Base-by-base conservation (phyloP, 2,797 vertebrate species). In the Iguana delicatissima region DNA sequence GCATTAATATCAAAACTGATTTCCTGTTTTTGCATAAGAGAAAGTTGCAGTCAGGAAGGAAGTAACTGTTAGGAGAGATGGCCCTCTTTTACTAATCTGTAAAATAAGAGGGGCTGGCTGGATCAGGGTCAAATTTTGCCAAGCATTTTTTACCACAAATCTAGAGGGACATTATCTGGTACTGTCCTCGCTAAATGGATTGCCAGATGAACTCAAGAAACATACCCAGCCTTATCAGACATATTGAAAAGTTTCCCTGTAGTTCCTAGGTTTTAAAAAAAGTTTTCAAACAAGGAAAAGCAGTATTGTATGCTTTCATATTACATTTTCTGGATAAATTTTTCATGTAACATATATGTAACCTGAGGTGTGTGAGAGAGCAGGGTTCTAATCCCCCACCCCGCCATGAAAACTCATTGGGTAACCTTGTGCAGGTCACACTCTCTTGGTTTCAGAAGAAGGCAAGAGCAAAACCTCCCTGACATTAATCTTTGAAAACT, bases 81-180 rank as follows among this genome's bases (percentile, higher is more conserved):
- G 20, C 46, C 35, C 24, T 38, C 52, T 80, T 80, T 80, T 80
- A 81, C 81, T 90, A 59, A 59, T 86, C 81, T 86, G 55, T 84
- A 81, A 52, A 74, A 80, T 35, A 73, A 62, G 35, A 81, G 29
- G 69, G 42, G 50, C 4, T 72, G n/a, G 32, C 32, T 77, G 6
- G 6, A 62, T n/a, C 59, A 79, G 14, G 29, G 38, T 81, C 38
- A 50, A 74, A 59, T 24, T 6, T n/a, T 80, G 22, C 35, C 22
- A 46, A 52, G 10, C 1, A 9, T 46, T 46, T 79, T n/a, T 46
- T 1, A 62, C 4, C 32, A 18, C 1, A 79, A 52, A 18, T 14
- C 14, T 24, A 12, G 22, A 9, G 32, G 29, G 29, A n/a, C 18
- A 24, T 50, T 84, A 10, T 77, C 57, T 22, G 35, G n/a, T 57